These are phyloP conservation scores for Myotis lucifugus DNA, from an alignment of 2,113 vertebrate genomes.

Conservation along the genomic window DNA sequence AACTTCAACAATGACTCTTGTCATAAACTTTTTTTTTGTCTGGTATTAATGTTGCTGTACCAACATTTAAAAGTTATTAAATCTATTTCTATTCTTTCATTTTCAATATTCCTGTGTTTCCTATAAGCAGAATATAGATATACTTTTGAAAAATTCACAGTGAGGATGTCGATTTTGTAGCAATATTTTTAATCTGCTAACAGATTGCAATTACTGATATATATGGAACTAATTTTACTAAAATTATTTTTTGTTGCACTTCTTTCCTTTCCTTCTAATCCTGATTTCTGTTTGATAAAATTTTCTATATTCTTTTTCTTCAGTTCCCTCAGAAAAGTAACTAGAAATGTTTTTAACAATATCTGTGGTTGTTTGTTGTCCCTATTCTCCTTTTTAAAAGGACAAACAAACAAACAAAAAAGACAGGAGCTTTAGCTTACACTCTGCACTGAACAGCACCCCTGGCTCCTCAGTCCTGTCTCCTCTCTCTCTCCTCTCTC, in stretches of 20 bases:
- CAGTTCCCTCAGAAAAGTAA: not conserved
- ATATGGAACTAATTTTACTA: not conserved
- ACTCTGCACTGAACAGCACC: too few relatives aligned
- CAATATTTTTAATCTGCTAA: not conserved
- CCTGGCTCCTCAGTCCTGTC: not conserved
- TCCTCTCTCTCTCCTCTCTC: too few relatives aligned
- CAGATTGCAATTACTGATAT: not conserved
- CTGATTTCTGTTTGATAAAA: not conserved
- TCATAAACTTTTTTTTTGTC: not conserved
- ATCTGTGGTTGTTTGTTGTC: not conserved
- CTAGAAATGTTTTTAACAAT: not conserved
- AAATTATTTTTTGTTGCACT: not conserved
- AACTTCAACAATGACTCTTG: not conserved
- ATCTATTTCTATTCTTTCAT: not conserved
- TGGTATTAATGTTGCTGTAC: not conserved
- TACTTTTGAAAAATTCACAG: not conserved
- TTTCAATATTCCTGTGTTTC: slow-evolving; percentile 11
- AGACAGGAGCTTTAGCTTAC: not conserved
- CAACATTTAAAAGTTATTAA: not conserved
- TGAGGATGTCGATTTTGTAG: not conserved
- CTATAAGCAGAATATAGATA: not conserved
- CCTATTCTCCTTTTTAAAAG: not conserved
- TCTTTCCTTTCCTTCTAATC: not conserved
- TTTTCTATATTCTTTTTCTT: not conserved
- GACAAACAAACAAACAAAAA: not conserved